These are phyloP conservation scores for Psilopsiagon aurifrons DNA, from an alignment of 2,113 vertebrate species.

Conservation along the genomic window DNA sequence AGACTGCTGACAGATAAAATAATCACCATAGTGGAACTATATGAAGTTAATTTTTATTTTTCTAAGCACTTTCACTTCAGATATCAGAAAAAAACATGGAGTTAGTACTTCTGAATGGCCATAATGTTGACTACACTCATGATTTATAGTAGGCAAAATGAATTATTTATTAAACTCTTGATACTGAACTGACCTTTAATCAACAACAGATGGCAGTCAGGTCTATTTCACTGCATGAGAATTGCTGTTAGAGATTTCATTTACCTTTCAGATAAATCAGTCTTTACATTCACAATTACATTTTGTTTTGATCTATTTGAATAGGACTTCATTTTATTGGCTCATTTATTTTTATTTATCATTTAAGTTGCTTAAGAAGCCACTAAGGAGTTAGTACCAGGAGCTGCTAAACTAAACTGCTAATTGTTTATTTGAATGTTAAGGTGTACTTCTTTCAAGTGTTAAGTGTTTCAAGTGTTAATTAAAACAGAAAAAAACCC, in stretches of 20 bases:
- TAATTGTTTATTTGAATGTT: neutral
- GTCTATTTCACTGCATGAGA: neutral
- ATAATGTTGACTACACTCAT: neutral
- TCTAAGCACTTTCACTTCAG: neutral
- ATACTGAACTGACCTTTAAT: neutral
- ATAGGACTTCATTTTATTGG: neutral
- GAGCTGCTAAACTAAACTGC: neutral
- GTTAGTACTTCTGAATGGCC: neutral
- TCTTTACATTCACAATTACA: neutral
- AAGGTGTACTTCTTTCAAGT: neutral
- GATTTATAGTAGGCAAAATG: neutral
- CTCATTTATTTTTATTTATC: neutral
- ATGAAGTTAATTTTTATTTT: neutral
- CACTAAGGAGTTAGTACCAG: neutral
- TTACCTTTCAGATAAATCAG: neutral
- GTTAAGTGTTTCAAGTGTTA: neutral
- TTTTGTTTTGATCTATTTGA: neutral
- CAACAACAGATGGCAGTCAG: neutral
- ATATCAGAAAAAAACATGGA: neutral
- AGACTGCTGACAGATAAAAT: neutral
- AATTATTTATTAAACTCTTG: neutral
- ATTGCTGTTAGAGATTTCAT: neutral
- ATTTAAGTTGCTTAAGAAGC: neutral
- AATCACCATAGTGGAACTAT: neutral
- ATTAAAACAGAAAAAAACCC: neutral